A percentile compares a stretch with the other conserved stretches of the same genome.
These are phyloP conservation scores for Catharus ustulatus DNA, from an alignment of 2,797 vertebrate genomes.

Conservation along the genomic window DNA sequence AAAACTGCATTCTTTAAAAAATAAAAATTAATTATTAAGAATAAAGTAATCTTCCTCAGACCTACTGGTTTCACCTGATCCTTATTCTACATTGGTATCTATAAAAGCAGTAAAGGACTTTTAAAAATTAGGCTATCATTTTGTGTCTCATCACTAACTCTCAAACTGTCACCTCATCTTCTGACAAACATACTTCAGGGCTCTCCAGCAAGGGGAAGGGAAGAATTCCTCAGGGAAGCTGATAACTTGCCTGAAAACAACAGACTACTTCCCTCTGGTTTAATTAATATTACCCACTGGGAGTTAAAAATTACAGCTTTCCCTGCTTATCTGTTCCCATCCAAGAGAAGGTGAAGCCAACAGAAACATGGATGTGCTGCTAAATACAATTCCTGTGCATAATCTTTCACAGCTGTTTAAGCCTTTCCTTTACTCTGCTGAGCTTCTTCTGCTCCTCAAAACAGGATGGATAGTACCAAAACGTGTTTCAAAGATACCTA, in stretches of 20 bases:
- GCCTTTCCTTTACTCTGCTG: neutral
- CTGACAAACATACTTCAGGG: neutral
- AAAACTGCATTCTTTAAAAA: neutral
- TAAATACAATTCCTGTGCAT: neutral
- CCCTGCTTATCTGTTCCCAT: neutral
- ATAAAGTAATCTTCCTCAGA: neutral
- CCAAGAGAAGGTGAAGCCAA: neutral
- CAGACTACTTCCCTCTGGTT: neutral
- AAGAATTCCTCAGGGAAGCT: neutral
- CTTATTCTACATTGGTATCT: neutral
- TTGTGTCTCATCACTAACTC: neutral
- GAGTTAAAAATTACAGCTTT: neutral
- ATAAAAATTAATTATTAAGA: neutral
- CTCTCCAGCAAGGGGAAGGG: neutral
- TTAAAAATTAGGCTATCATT: neutral
- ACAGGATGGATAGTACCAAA: neutral
- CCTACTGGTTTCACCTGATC: neutral
- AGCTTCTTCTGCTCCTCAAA: neutral
- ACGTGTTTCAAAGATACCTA: neutral
- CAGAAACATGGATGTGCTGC: neutral
- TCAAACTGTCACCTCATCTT: neutral
- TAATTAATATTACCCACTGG: neutral
- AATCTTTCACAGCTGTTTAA: neutral
- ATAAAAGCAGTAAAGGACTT: neutral
- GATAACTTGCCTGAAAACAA: neutral